Evolutionary conservation across 2,113 vertebrate genomes (phyloP).

Genomic region (Charina bottae): DNA sequence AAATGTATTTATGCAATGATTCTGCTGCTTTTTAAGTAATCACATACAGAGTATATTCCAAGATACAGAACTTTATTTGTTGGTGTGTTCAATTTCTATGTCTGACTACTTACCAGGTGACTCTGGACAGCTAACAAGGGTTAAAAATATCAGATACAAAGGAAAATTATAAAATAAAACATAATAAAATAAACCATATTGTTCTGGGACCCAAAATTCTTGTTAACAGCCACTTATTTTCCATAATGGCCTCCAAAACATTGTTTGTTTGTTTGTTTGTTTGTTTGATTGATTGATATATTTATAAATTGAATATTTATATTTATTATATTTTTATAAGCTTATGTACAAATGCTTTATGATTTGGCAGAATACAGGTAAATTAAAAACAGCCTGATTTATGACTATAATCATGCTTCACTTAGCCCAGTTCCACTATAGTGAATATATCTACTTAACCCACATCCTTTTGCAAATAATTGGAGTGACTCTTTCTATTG

Average conservation of each 20-base stretch:
- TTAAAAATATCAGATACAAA: background rate
- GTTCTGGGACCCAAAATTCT: background rate
- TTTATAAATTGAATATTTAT: no score
- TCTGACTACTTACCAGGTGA: background rate
- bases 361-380: background rate
- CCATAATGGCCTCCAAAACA: background rate
- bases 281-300: no score
- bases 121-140: background rate
- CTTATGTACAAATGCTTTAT: background rate
- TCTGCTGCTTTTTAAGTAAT: background rate
- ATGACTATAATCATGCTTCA: background rate
- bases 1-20: background rate
- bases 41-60: background rate
- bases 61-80: background rate
- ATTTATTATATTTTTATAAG: background rate
- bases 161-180: background rate
- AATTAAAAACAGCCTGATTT: background rate
- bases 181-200: background rate
- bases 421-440: background rate
- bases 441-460: background rate
- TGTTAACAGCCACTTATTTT: background rate
- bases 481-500: background rate
- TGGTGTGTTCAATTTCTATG: background rate
- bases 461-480: background rate
- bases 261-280: no score